A percentile compares a stretch with the other conserved stretches of the same genome.
These are phyloP conservation scores for Xiphophorus hellerii DNA, from an alignment of 2,113 vertebrate species.

Conservation along the genomic window DNA sequence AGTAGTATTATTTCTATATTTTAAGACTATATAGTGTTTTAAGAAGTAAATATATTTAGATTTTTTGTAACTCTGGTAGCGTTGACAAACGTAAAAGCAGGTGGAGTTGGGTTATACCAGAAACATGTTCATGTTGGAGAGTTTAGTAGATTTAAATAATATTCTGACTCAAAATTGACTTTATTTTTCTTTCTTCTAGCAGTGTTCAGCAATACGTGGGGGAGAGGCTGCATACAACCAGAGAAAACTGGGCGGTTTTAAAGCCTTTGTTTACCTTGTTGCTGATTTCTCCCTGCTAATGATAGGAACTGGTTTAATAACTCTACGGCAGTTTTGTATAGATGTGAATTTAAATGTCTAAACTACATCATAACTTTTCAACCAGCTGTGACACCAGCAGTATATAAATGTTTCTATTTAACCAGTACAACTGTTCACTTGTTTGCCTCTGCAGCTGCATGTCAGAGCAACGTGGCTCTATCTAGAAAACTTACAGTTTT, in stretches of 20 bases:
- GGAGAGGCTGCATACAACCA: no score
- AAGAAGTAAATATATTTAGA: slow-evolving; percentile 4
- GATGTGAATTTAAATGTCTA: slow-evolving; percentile 17
- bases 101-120: slow-evolving; percentile 7
- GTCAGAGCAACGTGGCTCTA: slow-evolving; percentile 13
- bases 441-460: slow-evolving; percentile 3
- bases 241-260: background rate
- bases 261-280: background rate
- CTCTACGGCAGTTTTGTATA: slow-evolving; percentile 14
- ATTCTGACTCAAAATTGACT: no score
- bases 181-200: no score
- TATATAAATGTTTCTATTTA: background rate
- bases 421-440: background rate
- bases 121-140: background rate
- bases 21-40: background rate
- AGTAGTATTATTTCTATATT: slow-evolving; percentile 1
- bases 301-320: slow-evolving; percentile 24
- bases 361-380: slow-evolving; percentile 2
- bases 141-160: no score
- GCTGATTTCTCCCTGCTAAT: background rate
- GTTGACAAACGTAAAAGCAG: slow-evolving; percentile 14
- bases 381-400: slow-evolving; percentile 3
- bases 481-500: background rate
- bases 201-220: no score
- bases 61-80: slow-evolving; percentile 21